phyloP scores from a whole-genome alignment of 2,797 vertebrate genomes.

The Galago senegalensis region DNA sequence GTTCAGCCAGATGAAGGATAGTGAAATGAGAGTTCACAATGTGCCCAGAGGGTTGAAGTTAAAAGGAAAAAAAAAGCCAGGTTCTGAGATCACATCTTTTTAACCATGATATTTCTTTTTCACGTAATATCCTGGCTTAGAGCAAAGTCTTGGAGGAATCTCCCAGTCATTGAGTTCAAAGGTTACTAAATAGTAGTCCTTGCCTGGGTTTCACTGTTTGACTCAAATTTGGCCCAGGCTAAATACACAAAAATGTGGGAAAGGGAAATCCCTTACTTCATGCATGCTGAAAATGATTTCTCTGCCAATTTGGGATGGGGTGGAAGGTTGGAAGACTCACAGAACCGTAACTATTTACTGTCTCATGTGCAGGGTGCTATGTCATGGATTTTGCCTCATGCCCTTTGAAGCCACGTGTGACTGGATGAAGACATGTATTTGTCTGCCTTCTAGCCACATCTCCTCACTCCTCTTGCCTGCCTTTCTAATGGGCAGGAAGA shows the following conservation, averaged over 20 bases:
- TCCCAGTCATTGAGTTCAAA: not conserved
- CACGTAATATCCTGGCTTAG: not conserved
- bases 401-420: not conserved
- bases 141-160: not conserved
- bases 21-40: not conserved
- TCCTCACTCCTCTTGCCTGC: not conserved
- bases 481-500: not conserved
- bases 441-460: not conserved
- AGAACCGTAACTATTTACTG: not conserved
- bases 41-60: not conserved
- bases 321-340: not conserved
- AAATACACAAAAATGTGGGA: not conserved
- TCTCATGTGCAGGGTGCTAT: not conserved
- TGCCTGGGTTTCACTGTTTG: not conserved
- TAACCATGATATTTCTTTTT: not conserved
- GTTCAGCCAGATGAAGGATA: not conserved
- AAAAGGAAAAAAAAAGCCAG: not conserved
- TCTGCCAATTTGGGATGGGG: not conserved
- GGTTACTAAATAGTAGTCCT: not conserved
- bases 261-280: not conserved
- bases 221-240: not conserved
- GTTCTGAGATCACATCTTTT: not conserved
- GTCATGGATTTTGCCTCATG: not conserved
- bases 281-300: not conserved
- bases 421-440: not conserved